Base-by-base conservation (phyloP, 1,140 invertebrate species). In the Aphidius ervi region DNA sequence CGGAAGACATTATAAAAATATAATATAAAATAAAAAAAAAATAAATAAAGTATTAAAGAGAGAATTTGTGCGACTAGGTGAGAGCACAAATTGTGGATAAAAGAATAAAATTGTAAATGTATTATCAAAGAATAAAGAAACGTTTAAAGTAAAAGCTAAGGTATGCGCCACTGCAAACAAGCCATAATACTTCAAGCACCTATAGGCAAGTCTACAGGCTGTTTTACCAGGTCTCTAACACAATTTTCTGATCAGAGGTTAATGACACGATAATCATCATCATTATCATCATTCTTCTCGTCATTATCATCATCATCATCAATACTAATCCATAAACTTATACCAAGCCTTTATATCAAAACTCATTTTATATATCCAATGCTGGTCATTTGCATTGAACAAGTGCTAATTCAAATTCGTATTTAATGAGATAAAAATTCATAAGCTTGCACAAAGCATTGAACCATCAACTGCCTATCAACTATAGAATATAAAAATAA, bases 161-260 rank as follows among this genome's bases (percentile, higher is more conserved):
- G 63, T 64, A 64, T 64, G 63, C 63, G 63, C 63, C 55, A 64
- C 55, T 64, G 63, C 63, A 64, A 64, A 64, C 63, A 61, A 64
- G 58, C 59, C 63, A 64, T 64, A 64, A 64, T 58, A 45, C 58
- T 46, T 58, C 10, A n/a, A 8, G 48, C 55, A 59, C 53, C 57
- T 46, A 31, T 55, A 53, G 46, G 23, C 62, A 47, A 56, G 31
- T 9, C 62, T 59, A 56, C 54, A 59, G 62, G 57, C 59, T 56
- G 54, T 56, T 61, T 61, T 54, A 61, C 59, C 48, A 47, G 41
- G 52, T 20, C 54, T 55, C 41, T 56, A 61, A 61, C 59, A 56
- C 56, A 56, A 56, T 54, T 61, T 46, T 46, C 54, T 43, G 54
- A 5, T 31, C 48, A 20, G 59, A 61, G 59, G 59, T 61, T 61